A percentile compares a stretch with the other conserved stretches of the same genome.
Conservation (phyloP, 2,888 invertebrate genomes). For the Platycnemis pennipes region DNA sequence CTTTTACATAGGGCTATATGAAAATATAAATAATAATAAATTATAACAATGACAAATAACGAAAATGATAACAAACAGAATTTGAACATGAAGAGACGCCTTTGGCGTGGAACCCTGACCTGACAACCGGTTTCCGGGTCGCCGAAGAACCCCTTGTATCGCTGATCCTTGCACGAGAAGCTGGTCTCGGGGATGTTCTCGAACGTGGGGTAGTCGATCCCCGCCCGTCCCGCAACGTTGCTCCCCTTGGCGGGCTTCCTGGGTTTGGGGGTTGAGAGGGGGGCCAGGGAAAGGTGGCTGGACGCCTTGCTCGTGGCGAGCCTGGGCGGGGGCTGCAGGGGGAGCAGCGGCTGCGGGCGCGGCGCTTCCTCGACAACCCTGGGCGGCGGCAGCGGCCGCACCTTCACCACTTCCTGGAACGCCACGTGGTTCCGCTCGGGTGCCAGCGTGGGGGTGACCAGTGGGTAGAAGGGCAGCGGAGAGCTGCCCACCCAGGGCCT, state of each 20-base stretch:
- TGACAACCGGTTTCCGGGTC: constrained; percentile 93
- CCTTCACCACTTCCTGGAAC: neutral
- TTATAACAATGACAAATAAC: no score
- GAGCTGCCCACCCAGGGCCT: neutral
- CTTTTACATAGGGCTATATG: no score
- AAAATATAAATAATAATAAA: no score
- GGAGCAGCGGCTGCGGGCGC: neutral
- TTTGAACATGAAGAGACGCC: no score
- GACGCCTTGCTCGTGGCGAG: neutral
- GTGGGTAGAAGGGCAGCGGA: constrained; percentile 23
- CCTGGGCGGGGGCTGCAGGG: neutral
- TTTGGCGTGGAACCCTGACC: constrained; percentile 78
- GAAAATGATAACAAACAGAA: no score
- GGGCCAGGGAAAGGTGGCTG: neutral
- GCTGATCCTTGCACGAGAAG: constrained; percentile 91
- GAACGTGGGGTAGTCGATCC: constrained; percentile 90
- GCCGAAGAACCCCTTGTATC: constrained; percentile 95
- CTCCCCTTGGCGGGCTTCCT: neutral
- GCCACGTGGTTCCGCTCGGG: neutral
- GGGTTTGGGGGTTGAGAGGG: constrained; percentile 17
- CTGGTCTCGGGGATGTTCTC: constrained; percentile 87
- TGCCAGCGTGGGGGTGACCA: neutral
- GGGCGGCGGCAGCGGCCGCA: neutral
- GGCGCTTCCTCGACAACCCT: neutral
- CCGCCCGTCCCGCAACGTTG: constrained; percentile 82